Evolutionary conservation across 2,797 vertebrate species (phyloP), one percentile per base, ranked within the genome.

Genomic region (Melanotaenia pygmaea): DNA sequence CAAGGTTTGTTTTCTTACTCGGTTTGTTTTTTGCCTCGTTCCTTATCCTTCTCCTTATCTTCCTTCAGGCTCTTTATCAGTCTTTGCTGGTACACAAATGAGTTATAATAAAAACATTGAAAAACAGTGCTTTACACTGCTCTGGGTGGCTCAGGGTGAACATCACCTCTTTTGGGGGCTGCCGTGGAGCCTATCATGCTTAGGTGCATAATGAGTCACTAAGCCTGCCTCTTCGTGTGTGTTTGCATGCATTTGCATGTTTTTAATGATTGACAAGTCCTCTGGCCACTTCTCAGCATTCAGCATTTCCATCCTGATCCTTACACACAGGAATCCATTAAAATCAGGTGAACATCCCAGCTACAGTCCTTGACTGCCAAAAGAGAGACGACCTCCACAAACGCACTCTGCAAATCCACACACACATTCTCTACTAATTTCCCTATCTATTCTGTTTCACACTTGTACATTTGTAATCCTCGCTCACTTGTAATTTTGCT

Each of bases 381-480:
- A 70, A 76, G 50, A 80, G 71, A 76, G 72, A 70, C 57, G 54
- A 77, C 72, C 38, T 76, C 28, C 28, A 76, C 62, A 80, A 71
- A 67, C 63, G 74, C 70, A 45, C 64, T 63, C 72, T 65, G 24
- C 56, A 28, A 24, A 16, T 45, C 14, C 43, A 28, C 35, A 71
- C n/a, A 2, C 60, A 67, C 35, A 64, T 28, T 1, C 66, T 57
- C 66, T 81, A 84, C 77, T 80, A 70, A 71, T 83, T 85, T 74
- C 72, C 82, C 82, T 87, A 89, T 90, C 85, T 85, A 51, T 77
- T 85, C 79, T 75, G 66, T 87, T 90, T 87, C 85, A 84, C 79
- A 87, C 80, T 83, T 84, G 74, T 89, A 88, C 88, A 89, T 87
- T 82, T 83, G 86, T 91, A 91, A 91, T 91, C 87, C 88, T 83